A percentile compares a stretch with the other conserved stretches of the same genome.
Conservation (phyloP, 2,888 invertebrate genomes). For the Merodon equestris region DNA sequence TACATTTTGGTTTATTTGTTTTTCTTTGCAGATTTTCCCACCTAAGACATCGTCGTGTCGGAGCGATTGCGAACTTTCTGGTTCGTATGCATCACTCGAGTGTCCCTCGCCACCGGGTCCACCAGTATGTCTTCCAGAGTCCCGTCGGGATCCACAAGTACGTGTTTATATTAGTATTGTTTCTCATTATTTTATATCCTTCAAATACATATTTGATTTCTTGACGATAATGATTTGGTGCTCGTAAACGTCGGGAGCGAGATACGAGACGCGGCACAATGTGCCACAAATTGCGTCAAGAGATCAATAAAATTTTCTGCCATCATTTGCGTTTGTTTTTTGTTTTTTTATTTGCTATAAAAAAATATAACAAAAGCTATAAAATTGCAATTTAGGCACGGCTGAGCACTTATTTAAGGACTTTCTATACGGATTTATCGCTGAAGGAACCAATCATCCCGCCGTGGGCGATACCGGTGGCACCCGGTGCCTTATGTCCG, state of each 20-base stretch:
- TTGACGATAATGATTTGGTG: conserved; percentile 45
- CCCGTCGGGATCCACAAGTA: conserved; percentile 74
- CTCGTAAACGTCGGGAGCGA: too few species aligned
- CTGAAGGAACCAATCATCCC: conserved; percentile 79
- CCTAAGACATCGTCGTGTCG: conserved; percentile 72
- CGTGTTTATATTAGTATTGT: conserved; percentile 56
- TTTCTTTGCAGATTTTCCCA: conserved; percentile 72
- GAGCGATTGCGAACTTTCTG: conserved; percentile 73
- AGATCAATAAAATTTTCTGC: conserved; percentile 25
- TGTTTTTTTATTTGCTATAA: conserved; percentile 23
- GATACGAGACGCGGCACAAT: conserved; percentile 11
- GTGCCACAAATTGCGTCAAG: conserved; percentile 49
- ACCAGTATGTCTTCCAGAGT: conserved; percentile 73
- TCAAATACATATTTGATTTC: conserved; percentile 27
- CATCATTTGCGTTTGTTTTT: background rate
- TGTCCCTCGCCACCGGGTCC: conserved; percentile 75
- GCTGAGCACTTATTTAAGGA: conserved; percentile 78
- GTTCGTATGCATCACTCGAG: conserved; percentile 74
- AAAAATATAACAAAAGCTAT: conserved; percentile 44
- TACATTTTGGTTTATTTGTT: conserved; percentile 38
- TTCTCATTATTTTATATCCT: conserved; percentile 18
- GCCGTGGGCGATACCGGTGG: conserved; percentile 79
- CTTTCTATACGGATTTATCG: conserved; percentile 79
- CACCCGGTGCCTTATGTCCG: conserved; percentile 79
- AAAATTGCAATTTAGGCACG: conserved; percentile 71